These are phyloP conservation scores for Pristionchus fissidentatus DNA, from an alignment of 2,888 invertebrate species.

Conservation along the genomic window DNA sequence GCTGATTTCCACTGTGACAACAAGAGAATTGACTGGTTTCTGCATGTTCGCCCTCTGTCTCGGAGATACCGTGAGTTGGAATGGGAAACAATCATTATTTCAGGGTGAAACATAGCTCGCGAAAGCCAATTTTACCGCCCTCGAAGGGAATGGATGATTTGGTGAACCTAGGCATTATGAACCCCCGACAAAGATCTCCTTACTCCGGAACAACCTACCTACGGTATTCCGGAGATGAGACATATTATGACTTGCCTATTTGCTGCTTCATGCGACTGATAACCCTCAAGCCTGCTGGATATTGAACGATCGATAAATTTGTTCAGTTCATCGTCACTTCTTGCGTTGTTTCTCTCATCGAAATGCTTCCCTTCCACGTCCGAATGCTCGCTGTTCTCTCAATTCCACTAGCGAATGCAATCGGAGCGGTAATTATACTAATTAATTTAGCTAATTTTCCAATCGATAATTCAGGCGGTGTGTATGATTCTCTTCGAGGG, in stretches of 20 bases:
- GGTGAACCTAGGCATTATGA: too few relatives aligned
- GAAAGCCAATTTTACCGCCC: too few relatives aligned
- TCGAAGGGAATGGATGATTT: too few relatives aligned
- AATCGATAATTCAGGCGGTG: neutral
- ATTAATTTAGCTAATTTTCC: neutral
- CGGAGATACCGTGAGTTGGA: neutral
- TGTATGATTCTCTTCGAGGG: neutral
- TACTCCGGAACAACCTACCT: too few relatives aligned
- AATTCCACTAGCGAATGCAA: neutral
- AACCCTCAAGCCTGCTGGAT: too few relatives aligned
- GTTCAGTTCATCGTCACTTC: constrained; percentile 13
- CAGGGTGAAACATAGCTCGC: too few relatives aligned
- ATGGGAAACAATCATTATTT: too few relatives aligned
- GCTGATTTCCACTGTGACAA: neutral
- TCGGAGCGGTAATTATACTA: neutral
- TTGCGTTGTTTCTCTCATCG: neutral
- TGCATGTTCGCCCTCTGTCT: neutral
- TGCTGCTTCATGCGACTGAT: too few relatives aligned
- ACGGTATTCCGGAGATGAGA: too few relatives aligned
- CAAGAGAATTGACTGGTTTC: neutral
- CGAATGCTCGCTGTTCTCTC: neutral
- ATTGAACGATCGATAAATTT: too few relatives aligned
- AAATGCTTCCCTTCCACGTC: constrained; percentile 3
- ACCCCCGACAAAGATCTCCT: too few relatives aligned
- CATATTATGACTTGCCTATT: too few relatives aligned